Conservation (phyloP, 2,797 vertebrate species). For the Argya squamiceps region DNA sequence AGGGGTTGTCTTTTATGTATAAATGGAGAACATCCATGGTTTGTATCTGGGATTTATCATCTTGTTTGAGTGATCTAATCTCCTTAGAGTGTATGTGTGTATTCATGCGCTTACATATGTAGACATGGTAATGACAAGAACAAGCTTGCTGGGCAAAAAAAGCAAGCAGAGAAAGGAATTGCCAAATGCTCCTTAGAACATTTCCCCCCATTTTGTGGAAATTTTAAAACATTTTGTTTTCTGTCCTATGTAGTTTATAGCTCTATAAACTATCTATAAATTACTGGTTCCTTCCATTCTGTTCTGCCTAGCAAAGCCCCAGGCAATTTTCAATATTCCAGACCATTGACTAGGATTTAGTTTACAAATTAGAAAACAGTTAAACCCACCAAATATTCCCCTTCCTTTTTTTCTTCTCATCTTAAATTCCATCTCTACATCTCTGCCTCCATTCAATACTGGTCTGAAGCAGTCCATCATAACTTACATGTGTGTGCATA, state of each 20-base stretch:
- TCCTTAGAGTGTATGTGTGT: background rate
- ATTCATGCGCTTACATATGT: background rate
- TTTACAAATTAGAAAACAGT: background rate
- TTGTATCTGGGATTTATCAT: slow-evolving; percentile 48
- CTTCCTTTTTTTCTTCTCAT: background rate
- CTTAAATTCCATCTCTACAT: background rate
- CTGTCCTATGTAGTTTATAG: too few species aligned
- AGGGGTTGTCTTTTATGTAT: slow-evolving; percentile 3
- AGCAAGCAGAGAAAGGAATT: background rate
- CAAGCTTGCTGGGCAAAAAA: background rate
- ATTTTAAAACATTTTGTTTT: background rate
- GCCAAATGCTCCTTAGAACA: background rate
- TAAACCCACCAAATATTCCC: background rate
- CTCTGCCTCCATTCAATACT: background rate
- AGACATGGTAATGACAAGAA: background rate
- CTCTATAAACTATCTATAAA: background rate
- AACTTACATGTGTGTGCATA: background rate
- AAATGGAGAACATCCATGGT: background rate
- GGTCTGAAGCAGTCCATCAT: background rate
- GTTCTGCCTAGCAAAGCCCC: background rate
- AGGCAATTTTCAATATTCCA: background rate
- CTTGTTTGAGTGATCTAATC: slow-evolving; percentile 9
- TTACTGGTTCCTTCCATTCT: background rate
- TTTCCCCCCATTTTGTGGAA: background rate
- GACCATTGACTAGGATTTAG: background rate